Conservation (phyloP, 92 coral and sea anemone species). For the Phenganax stokvisi region DNA sequence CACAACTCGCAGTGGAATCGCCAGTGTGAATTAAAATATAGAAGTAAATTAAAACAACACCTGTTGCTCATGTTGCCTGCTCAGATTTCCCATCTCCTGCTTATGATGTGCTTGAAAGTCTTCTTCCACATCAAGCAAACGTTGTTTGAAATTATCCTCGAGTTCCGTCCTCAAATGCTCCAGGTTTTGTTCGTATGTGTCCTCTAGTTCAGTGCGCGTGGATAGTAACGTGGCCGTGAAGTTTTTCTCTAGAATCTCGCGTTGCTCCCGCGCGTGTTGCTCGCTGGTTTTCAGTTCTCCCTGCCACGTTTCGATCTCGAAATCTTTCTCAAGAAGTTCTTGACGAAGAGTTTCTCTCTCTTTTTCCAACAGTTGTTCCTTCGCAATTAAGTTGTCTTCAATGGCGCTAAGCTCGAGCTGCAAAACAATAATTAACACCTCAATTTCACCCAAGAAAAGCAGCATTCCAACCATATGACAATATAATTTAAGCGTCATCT, state of each 20-base stretch:
- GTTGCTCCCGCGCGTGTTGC: slow-evolving; percentile 56
- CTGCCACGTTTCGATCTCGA: slow-evolving; percentile 86
- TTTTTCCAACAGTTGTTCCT: slow-evolving; percentile 65
- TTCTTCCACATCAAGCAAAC: slow-evolving; percentile 57
- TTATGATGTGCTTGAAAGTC: slow-evolving; percentile 66
- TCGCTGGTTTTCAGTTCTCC: slow-evolving; percentile 79
- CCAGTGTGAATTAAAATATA: slow-evolving; percentile 16
- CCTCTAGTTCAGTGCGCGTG: slow-evolving; percentile 61
- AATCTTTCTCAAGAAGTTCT: slow-evolving; percentile 82
- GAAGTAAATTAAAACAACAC: slow-evolving; percentile 69
- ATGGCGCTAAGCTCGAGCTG: slow-evolving; percentile 78
- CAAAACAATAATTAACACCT: background rate
- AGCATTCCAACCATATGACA: too few relatives aligned
- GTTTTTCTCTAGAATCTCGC: slow-evolving; percentile 55
- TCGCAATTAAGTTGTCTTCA: slow-evolving; percentile 69
- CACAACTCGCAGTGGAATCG: background rate
- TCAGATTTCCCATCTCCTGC: slow-evolving; percentile 63
- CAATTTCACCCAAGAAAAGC: background rate
- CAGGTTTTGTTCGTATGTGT: slow-evolving; percentile 60
- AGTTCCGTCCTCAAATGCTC: slow-evolving; percentile 77
- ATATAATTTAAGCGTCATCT: too few relatives aligned
- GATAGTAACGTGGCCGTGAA: slow-evolving; percentile 51
- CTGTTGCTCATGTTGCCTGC: slow-evolving; percentile 76
- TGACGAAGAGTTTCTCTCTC: slow-evolving; percentile 75
- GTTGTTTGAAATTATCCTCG: slow-evolving; percentile 61